Evolutionary conservation across 2,888 invertebrate species (phyloP), one percentile per base, ranked within the genome.

Genomic region (Hedychridium roseum): DNA sequence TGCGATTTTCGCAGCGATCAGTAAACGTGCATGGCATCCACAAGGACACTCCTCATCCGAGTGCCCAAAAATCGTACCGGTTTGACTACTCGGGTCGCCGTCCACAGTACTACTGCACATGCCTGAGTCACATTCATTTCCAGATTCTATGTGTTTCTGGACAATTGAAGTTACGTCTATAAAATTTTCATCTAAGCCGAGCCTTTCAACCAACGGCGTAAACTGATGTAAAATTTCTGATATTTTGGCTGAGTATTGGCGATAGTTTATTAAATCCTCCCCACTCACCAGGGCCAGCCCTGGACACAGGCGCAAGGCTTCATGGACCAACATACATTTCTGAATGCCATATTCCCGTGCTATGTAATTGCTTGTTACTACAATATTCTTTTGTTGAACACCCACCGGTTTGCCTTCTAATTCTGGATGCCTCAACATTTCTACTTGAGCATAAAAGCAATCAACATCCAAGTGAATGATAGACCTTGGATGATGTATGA

Each of bases 381-480:
- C 87, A 48, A 90, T 83, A 76, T 88, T 89, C 74, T 93, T 92
- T 79, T 94, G 93, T 76, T 92, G 89, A 26, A 94, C 85, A 41
- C 92, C 93, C 55, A 92, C 78, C 18, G 92, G 91, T 63, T 86
- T 83, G 42, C 81, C 80, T 54, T 84, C 82, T 42, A 90, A 79
- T 64, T 85, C 82, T 2, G 91, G 90, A 74, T 89, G 85, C 60
- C 85, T 85, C 46, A 89, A 76, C 84, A 89, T 90, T 80, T 92
- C 92, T 58, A 92, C 91, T 83, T 92, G 92, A 50, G 92, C 92
- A 80, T 92, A 92, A 80, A 90, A 92, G 76, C 88, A 92, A 77
- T 92, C 92, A 73, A 91, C 82, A 74, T 92, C 92, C 66, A 92
- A 82, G 75, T 92, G 92, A 69, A 92, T 84, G 61, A 92, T 89